phyloP scores from a whole-genome alignment of 2,113 vertebrate species.

The Otolemur garnettii region DNA sequence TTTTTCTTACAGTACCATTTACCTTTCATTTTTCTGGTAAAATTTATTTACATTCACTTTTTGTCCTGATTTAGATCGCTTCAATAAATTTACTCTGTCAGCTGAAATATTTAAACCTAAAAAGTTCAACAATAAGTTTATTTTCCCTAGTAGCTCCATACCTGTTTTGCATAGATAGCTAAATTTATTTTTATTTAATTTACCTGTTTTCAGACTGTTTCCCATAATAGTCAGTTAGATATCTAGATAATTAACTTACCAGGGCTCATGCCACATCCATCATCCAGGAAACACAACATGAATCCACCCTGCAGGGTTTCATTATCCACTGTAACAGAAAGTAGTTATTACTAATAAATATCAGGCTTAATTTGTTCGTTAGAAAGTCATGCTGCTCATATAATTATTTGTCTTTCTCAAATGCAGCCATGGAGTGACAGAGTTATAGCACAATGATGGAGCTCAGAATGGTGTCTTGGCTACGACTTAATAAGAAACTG shows the following conservation, averaged over 20 bases:
- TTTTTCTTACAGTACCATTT: not conserved
- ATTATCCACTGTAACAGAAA: conserved; percentile 85
- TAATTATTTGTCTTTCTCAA: conserved; percentile 63
- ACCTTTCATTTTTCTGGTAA: conserved; percentile 40
- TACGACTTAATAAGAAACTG: conserved; percentile 26
- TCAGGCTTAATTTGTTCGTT: conserved; percentile 63
- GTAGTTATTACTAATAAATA: conserved; percentile 68
- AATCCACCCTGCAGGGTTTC: conserved; percentile 91
- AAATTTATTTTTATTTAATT: conserved; percentile 69
- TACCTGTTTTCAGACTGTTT: conserved; percentile 69
- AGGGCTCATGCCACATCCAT: conserved; percentile 90
- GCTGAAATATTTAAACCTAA: conserved; percentile 57
- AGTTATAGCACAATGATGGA: not conserved
- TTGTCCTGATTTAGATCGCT: conserved; percentile 60
- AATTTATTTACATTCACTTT: conserved; percentile 69
- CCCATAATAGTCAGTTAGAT: conserved; percentile 58
- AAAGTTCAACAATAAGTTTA: conserved; percentile 35
- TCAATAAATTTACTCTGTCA: conserved; percentile 63
- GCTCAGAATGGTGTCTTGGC: conserved; percentile 32
- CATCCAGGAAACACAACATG: conserved; percentile 92
- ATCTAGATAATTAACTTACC: conserved; percentile 86
- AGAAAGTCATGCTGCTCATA: conserved; percentile 65
- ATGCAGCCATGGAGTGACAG: not conserved
- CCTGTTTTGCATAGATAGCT: not conserved
- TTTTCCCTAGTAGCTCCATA: conserved; percentile 57